phyloP scores from a whole-genome alignment of 2,113 vertebrate genomes.

The human (Homo sapiens) region GRCh38 chr16:15051001-15051500 shows the following conservation, averaged over 20 bases:
- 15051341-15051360: background rate
- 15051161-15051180: background rate
- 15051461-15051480: no score
- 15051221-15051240: background rate
- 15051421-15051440: no score
- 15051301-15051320: background rate
- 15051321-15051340: background rate
- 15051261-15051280: background rate
- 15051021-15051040: background rate
- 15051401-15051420: no score
- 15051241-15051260: background rate
- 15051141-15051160: background rate
- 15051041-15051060: background rate
- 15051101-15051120: background rate
- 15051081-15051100: background rate
- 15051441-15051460: no score
- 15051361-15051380: background rate
- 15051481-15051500: no score
- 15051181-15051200: background rate
- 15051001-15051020: background rate
- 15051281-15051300: constrained; percentile 2
- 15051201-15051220: background rate
- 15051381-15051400: background rate
- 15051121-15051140: background rate
- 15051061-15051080: background rate